These are phyloP conservation scores for Ischnura elegans DNA, from an alignment of 2,888 invertebrate species.

Conservation along the genomic window DNA sequence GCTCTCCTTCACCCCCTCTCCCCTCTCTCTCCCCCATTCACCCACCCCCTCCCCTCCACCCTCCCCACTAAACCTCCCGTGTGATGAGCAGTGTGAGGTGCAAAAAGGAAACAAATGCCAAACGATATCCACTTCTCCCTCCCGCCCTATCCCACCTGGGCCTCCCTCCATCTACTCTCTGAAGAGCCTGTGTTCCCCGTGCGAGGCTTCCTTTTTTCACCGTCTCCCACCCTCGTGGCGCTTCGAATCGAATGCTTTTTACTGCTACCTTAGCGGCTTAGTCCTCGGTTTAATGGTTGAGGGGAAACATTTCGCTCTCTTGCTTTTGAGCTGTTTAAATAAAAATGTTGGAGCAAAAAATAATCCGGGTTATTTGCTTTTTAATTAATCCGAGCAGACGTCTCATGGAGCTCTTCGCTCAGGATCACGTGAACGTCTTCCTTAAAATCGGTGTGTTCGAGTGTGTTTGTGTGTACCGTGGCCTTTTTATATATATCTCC, in stretches of 20 bases:
- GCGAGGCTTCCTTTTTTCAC: neutral
- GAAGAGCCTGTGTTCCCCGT: neutral
- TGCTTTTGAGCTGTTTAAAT: too few species aligned
- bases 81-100: neutral
- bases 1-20: neutral
- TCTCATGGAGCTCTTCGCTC: neutral
- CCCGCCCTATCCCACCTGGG: neutral
- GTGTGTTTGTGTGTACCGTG: too few species aligned
- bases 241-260: neutral
- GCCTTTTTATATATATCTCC: too few species aligned
- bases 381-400: neutral
- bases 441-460: too few species aligned
- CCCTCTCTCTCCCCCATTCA: neutral
- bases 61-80: neutral
- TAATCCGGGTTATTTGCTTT: neutral
- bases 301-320: neutral
- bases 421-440: neutral
- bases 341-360: too few species aligned
- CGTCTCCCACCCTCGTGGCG: neutral
- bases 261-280: neutral
- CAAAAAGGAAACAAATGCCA: too few species aligned
- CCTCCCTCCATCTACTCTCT: neutral
- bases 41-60: neutral
- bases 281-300: neutral
- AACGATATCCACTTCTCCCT: too few species aligned